Percentiles rank a stretch among this genome's conserved stretches.
Conservation (phyloP, 2,888 invertebrate species). For the Hipparchia semele region DNA sequence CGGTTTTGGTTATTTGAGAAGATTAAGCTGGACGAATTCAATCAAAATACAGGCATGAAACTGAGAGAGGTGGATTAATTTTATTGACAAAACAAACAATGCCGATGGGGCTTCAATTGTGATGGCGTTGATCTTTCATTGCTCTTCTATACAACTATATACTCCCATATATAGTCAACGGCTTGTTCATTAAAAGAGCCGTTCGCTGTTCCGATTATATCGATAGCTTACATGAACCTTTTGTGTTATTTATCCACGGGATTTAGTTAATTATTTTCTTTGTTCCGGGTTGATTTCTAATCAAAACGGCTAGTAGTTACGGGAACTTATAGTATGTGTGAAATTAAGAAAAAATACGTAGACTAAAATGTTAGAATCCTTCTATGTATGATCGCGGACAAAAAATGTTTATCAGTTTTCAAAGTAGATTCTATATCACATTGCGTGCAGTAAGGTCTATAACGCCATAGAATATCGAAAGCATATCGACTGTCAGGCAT, state of each 20-base stretch:
- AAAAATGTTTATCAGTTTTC: too few relatives aligned
- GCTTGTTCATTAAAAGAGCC: conserved; percentile 1
- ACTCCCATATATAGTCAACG: conserved; percentile 17
- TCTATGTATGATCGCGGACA: too few relatives aligned
- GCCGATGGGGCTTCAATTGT: conserved; percentile 58
- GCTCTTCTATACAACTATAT: conserved; percentile 17
- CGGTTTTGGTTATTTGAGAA: conserved; percentile 69
- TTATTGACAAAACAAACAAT: conserved; percentile 68
- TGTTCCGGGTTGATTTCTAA: conserved; percentile 34
- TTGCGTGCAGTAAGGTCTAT: too few relatives aligned
- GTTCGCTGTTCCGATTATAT: background rate
- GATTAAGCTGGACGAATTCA: conserved; percentile 74
- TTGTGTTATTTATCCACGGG: conserved; percentile 5
- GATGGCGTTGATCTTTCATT: conserved; percentile 45
- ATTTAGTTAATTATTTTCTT: conserved; percentile 29
- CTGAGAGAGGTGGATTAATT: conserved; percentile 67
- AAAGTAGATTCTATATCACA: too few relatives aligned
- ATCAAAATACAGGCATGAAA: conserved; percentile 67
- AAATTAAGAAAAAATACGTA: too few relatives aligned
- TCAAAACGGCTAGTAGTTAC: background rate
- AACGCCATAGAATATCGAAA: too few relatives aligned
- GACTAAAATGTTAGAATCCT: too few relatives aligned
- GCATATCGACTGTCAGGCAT: too few relatives aligned
- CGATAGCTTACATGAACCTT: background rate
- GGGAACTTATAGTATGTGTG: too few relatives aligned